A percentile compares a stretch with the other conserved stretches of the same genome.
These are phyloP conservation scores for Peucedramus taeniatus DNA, from an alignment of 2,113 vertebrate species.

Conservation along the genomic window DNA sequence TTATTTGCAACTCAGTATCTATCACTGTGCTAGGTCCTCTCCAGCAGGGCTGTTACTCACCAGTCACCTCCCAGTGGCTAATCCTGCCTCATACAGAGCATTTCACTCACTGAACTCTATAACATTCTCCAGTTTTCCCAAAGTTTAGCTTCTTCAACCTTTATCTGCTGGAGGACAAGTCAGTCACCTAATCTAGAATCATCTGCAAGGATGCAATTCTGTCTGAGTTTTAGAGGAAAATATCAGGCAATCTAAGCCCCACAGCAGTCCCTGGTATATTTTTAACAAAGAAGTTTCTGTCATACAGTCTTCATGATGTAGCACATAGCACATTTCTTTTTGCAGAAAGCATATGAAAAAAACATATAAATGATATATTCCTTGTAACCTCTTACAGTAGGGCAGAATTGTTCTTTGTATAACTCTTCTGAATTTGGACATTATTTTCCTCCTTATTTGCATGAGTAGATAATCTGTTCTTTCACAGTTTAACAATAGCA, in stretches of 20 bases:
- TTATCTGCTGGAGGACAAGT: not conserved
- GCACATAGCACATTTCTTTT: not conserved
- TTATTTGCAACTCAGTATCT: not conserved
- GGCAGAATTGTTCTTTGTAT: not conserved
- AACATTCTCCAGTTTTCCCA: not conserved
- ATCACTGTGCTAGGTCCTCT: not conserved
- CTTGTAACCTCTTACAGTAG: not conserved
- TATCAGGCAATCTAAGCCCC: not conserved
- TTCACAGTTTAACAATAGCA: slow-evolving; percentile 23
- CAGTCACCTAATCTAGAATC: not conserved
- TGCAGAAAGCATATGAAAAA: not conserved
- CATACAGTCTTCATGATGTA: not conserved
- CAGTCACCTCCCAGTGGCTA: not conserved
- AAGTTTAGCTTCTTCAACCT: not conserved
- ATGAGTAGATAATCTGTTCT: not conserved
- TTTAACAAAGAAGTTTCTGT: not conserved
- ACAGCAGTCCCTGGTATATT: not conserved
- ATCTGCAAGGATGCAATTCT: not conserved
- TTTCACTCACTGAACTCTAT: not conserved
- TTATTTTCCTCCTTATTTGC: slow-evolving; percentile 7
- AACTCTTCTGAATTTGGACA: not conserved
- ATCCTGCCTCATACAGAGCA: not conserved
- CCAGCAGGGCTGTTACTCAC: not conserved
- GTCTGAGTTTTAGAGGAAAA: not conserved
- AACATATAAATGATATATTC: not conserved